Evolutionary conservation across 2,888 invertebrate species (phyloP).

Genomic region (Itoplectis maculator): DNA sequence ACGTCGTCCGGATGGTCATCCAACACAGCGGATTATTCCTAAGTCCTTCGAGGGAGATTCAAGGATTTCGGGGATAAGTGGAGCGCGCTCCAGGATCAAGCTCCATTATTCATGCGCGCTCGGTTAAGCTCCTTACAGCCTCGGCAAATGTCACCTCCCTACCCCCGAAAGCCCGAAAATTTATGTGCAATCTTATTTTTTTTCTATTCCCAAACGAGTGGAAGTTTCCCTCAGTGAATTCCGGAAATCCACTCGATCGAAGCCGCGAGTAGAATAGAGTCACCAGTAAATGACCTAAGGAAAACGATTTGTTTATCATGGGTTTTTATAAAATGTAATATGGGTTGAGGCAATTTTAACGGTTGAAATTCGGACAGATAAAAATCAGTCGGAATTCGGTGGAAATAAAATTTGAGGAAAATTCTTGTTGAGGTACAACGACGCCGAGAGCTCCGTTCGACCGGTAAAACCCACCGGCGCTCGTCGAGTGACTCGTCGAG

Average conservation of each 20-base stretch:
- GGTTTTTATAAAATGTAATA: too few species aligned
- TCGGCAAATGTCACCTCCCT: constrained; percentile 43
- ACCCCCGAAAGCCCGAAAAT: constrained; percentile 51
- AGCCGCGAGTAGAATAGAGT: not conserved
- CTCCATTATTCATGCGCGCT: constrained; percentile 65
- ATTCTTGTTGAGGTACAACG: constrained; percentile 34
- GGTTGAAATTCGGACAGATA: too few species aligned
- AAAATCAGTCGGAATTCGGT: constrained; percentile 39
- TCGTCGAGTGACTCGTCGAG: constrained; percentile 28
- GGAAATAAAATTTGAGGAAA: constrained; percentile 40
- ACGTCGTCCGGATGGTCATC: constrained; percentile 13
- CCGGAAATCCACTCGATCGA: constrained; percentile 1
- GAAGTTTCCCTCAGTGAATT: not conserved
- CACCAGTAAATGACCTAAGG: too few species aligned
- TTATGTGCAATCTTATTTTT: constrained; percentile 54
- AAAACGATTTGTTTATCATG: too few species aligned
- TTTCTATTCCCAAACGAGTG: not conserved
- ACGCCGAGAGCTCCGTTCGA: not conserved
- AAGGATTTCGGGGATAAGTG: constrained; percentile 53
- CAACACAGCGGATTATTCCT: constrained; percentile 47
- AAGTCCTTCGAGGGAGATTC: constrained; percentile 32
- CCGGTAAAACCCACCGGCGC: constrained; percentile 1
- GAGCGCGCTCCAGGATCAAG: constrained; percentile 11
- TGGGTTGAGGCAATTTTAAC: too few species aligned
- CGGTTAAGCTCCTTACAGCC: constrained; percentile 64